Base-by-base conservation (phyloP, 1,140 invertebrate species). In the Hypothenemus hampei region DNA sequence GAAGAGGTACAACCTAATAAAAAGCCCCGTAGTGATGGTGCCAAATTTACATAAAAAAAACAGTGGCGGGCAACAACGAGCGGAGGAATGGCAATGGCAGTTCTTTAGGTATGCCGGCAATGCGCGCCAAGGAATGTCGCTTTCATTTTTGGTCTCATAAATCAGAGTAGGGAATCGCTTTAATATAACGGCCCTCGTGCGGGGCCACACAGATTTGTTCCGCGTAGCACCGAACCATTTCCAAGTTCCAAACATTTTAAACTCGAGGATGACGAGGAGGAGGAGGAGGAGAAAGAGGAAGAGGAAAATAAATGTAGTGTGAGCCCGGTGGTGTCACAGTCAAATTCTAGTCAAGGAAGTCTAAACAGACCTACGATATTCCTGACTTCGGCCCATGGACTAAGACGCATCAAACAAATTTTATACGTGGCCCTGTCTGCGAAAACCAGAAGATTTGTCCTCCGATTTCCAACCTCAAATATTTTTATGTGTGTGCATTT, bases 401-500 rank as follows among this genome's bases (percentile, higher is more conserved):
- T n/a, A n/a, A n/a, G n/a, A n/a, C n/a, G n/a, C n/a, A n/a, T n/a
- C n/a, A n/a, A n/a, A n/a, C n/a, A n/a, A n/a, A n/a, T n/a, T n/a
- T n/a, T n/a, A n/a, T n/a, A n/a, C n/a, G n/a, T n/a, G n/a, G n/a
- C n/a, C n/a, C n/a, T n/a, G n/a, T n/a, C n/a, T n/a, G n/a, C n/a
- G n/a, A n/a, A n/a, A n/a, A n/a, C 48, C 16, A 50, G 40, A 16
- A 46, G 36, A 64, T 64, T 64, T 64, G 62, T 64, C 62, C 40
- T 35, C 43, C 59, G 52, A 57, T 61, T 63, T 62, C 56, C 62
- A 60, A 60, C 58, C 57, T 63, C 60, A 63, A 66, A 66, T 64
- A 62, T 64, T 66, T 66, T 66, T 66, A 64, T 64, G 60, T 49
- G 62, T 46, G 61, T 57, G 61, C 60, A 66, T 61, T 66, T 66